Evolutionary conservation across 2,797 vertebrate genomes (phyloP).

Genomic region (Hafferia zeledoni): DNA sequence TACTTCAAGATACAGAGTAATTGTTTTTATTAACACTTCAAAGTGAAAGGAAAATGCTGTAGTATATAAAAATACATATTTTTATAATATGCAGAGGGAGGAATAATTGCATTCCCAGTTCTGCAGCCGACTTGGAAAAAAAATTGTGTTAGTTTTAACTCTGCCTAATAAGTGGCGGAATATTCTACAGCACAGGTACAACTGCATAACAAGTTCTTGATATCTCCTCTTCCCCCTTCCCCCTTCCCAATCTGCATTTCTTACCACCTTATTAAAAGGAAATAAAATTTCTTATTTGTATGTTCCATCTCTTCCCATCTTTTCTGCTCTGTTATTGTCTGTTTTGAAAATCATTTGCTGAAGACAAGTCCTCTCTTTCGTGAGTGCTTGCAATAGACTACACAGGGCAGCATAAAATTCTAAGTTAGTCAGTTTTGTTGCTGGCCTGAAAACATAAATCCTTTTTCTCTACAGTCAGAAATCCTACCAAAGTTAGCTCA

Average conservation of each 20-base stretch:
- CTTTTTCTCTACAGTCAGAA: neutral
- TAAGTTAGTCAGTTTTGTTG: neutral
- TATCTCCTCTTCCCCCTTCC: rapidly evolving
- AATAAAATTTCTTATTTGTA: neutral
- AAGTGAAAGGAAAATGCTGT: neutral
- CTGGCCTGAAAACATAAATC: neutral
- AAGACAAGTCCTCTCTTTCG: neutral
- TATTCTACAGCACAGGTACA: neutral
- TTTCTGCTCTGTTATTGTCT: neutral
- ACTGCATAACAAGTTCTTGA: neutral
- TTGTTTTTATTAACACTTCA: neutral
- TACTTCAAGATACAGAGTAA: neutral
- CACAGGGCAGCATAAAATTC: neutral
- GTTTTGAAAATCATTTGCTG: neutral
- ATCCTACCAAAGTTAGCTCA: neutral
- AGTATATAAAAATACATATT: neutral
- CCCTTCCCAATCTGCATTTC: neutral
- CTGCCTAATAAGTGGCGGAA: neutral
- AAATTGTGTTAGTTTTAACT: neutral
- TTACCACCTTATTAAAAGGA: neutral
- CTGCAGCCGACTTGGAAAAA: neutral
- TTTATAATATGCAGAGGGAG: neutral
- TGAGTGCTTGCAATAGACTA: neutral
- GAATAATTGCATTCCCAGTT: neutral
- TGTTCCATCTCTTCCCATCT: neutral